A percentile compares a stretch with the other conserved stretches of the same genome.
Evolutionary conservation across 1,140 invertebrate genomes (phyloP).

Genomic region (Centruroides sculpturatus): DNA sequence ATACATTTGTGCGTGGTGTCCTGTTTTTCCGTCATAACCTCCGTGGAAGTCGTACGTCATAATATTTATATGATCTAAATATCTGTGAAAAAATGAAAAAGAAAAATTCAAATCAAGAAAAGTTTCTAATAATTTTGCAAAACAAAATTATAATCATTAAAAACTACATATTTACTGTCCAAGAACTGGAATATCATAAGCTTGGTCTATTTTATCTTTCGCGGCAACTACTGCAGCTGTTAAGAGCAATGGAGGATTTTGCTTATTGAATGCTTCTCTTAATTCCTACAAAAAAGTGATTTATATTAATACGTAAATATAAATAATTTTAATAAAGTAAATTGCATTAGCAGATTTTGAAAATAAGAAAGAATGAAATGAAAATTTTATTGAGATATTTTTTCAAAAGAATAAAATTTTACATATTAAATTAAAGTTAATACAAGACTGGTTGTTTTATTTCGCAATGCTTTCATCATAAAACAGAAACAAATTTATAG

Average conservation of each 20-base stretch:
- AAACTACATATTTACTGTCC: conserved; percentile 5
- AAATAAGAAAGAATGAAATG: too few species aligned
- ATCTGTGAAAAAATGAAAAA: conserved; percentile 10
- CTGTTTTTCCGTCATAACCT: conserved; percentile 27
- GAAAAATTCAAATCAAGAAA: neutral
- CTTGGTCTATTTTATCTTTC: conserved; percentile 48
- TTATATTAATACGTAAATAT: too few species aligned
- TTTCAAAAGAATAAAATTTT: too few species aligned
- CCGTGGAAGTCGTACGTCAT: conserved; percentile 36
- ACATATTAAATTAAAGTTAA: too few species aligned
- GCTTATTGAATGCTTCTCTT: conserved; percentile 38
- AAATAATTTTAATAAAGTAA: too few species aligned
- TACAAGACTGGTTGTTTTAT: too few species aligned
- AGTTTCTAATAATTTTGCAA: neutral
- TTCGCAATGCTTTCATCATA: too few species aligned
- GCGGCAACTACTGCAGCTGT: conserved; percentile 51
- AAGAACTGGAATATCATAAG: conserved; percentile 53
- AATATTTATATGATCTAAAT: conserved; percentile 19
- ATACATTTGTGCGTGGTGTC: conserved; percentile 28
- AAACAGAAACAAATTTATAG: too few species aligned
- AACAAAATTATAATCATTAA: neutral
- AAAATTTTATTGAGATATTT: too few species aligned
- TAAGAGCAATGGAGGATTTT: conserved; percentile 38
- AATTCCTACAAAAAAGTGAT: conserved; percentile 37
- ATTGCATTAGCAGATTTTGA: too few species aligned